phyloP scores from a whole-genome alignment of 2,113 vertebrate genomes.

The Acanthisitta chloris region DNA sequence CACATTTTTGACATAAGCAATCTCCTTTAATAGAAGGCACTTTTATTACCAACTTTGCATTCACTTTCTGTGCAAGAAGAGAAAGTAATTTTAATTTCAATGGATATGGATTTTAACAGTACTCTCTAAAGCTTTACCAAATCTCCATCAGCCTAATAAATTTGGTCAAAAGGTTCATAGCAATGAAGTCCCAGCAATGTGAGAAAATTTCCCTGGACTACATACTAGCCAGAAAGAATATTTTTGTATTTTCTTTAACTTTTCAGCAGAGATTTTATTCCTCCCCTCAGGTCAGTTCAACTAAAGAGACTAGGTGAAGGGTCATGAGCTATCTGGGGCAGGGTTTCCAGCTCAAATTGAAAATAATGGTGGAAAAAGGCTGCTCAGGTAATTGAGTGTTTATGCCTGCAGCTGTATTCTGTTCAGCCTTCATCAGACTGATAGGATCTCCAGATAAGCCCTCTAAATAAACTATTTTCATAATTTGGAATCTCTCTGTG shows the following conservation, averaged over 20 bases:
- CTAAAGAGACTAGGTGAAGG: background rate
- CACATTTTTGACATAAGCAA: constrained; percentile 25
- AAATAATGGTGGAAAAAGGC: constrained; percentile 36
- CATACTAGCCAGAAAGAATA: background rate
- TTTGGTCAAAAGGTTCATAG: constrained; percentile 28
- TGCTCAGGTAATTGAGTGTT: constrained; percentile 41
- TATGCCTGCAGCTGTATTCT: constrained; percentile 14
- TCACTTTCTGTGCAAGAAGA: background rate
- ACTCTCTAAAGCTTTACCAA: constrained; percentile 34
- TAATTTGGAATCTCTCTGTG: background rate
- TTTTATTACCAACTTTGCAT: constrained; percentile 36
- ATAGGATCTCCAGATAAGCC: background rate
- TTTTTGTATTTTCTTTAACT: background rate
- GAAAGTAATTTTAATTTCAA: constrained; percentile 50
- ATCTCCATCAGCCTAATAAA: constrained; percentile 17
- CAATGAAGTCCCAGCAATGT: background rate
- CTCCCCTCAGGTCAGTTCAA: background rate
- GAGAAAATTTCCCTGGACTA: background rate
- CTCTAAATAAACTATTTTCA: constrained; percentile 30
- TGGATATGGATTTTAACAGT: constrained; percentile 4
- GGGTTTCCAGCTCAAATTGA: background rate
- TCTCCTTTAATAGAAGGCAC: constrained; percentile 16
- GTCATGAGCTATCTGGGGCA: constrained; percentile 15
- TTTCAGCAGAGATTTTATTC: constrained; percentile 32
- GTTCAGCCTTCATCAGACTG: constrained; percentile 19